Evolutionary conservation across 1,140 invertebrate genomes (phyloP), one percentile per base, ranked within the genome.

Genomic region (Drosophila kohkoa): DNA sequence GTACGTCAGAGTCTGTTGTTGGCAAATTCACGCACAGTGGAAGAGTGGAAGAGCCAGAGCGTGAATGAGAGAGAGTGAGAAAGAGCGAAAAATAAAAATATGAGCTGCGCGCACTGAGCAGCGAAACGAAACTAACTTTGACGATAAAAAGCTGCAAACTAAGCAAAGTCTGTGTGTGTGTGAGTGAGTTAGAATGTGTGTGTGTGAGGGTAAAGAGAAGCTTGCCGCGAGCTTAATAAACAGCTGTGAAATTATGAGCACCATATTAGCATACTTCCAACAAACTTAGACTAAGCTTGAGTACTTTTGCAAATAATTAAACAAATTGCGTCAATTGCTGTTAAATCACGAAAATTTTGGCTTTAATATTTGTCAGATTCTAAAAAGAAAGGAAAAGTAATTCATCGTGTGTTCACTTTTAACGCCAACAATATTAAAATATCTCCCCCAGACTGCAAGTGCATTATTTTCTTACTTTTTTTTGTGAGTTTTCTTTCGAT

Each of bases 291-390:
- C 28, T 51, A 2, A 51, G 7, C 32, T 48, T 41, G 20, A 5
- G 5, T 48, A 28, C 16, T 38, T 8, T 11, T 32, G 7, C 7
- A 32, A 32, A 6, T 32, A 32, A 32, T 6, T 7, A 32, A 32
- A 32, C 7, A 32, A 32, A 32, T 32, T 25, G 20, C 20, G 3
- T 25, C 4, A 41, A 64, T 13, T 13, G 8, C 52, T 10, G n/a
- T 8, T 15, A 28, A 43, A 52, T 55, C 71, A 74, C 71, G 62
- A 32, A 55, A 74, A 74, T 74, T 25, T 74, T 74, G 28, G 20
- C 41, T 68, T 68, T 69, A 74, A 60, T 74, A 62, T 55, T 32
- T 66, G 35, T 51, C 20, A 13, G 48, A 45, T 43, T n/a, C 46
- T 30, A 32, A 30, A 52, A 51, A 52, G 30, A 46, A 25, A 25